phyloP scores from a whole-genome alignment of 2,888 invertebrate genomes.

The Eristalis pertinax region DNA sequence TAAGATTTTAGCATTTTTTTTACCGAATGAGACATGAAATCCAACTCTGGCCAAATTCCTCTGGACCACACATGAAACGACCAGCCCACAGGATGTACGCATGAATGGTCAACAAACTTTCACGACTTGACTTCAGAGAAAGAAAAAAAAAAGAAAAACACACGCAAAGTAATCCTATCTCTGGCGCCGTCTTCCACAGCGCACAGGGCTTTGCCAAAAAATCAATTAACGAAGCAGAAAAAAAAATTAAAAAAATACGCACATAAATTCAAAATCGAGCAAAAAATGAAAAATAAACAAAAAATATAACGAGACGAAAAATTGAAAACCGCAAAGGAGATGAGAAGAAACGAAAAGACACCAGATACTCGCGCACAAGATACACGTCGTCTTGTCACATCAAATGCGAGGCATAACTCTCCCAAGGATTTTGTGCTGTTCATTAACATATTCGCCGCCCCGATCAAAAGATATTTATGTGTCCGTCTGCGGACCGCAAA shows the following conservation, averaged over 20 bases:
- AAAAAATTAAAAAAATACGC: background rate
- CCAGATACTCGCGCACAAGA: conserved; percentile 2
- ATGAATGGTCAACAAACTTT: background rate
- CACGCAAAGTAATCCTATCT: background rate
- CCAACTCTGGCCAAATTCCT: background rate
- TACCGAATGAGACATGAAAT: background rate
- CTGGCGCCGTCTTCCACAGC: background rate
- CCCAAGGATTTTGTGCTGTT: conserved; percentile 52
- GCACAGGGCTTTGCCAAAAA: background rate
- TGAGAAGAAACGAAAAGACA: background rate
- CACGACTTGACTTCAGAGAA: background rate
- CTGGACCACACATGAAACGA: background rate
- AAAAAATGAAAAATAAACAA: background rate
- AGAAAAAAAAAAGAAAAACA: background rate
- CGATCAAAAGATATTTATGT: conserved; percentile 64
- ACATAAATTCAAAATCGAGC: conserved; percentile 19
- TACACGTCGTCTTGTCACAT: conserved; percentile 26
- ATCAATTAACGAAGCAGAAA: background rate
- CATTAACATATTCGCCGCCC: conserved; percentile 49
- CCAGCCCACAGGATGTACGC: background rate
- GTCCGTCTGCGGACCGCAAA: conserved; percentile 50
- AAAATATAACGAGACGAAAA: background rate
- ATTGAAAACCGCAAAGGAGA: background rate
- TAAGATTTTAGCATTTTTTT: too few species aligned
- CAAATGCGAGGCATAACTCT: conserved; percentile 46